A percentile compares a stretch with the other conserved stretches of the same genome.
Evolutionary conservation across 2,888 invertebrate genomes (phyloP).

Genomic region (Agonum fuliginosum): DNA sequence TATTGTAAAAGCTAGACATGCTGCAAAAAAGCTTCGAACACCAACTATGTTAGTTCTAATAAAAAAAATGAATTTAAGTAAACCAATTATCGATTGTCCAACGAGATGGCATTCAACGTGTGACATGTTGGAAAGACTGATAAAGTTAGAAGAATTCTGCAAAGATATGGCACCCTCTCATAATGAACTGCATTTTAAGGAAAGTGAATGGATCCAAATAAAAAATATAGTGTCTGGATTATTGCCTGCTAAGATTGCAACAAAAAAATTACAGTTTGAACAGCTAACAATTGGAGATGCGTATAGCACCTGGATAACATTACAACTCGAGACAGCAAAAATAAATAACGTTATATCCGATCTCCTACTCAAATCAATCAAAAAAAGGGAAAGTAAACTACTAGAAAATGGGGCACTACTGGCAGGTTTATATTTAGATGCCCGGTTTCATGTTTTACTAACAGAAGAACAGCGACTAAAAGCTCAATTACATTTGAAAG

Average conservation of each 20-base stretch:
- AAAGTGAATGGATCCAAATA: background rate
- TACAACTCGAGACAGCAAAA: background rate
- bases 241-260: slow-evolving; percentile 9
- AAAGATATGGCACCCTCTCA: slow-evolving; percentile 4
- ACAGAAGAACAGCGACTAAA: background rate
- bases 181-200: background rate
- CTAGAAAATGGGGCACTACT: slow-evolving; percentile 14
- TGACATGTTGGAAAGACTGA: slow-evolving; percentile 47
- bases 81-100: slow-evolving; percentile 46
- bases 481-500: slow-evolving; percentile 23
- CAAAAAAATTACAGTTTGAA: background rate
- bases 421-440: slow-evolving; percentile 23
- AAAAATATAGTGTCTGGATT: background rate
- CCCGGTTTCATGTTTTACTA: slow-evolving; percentile 15
- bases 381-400: slow-evolving; percentile 15
- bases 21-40: slow-evolving; percentile 37
- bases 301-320: background rate
- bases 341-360: slow-evolving; percentile 21
- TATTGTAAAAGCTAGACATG: background rate
- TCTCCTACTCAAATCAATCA: slow-evolving; percentile 19
- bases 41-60: slow-evolving; percentile 20
- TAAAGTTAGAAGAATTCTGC: slow-evolving; percentile 41
- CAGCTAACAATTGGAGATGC: slow-evolving; percentile 1
- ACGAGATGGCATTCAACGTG: slow-evolving; percentile 50
- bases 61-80: slow-evolving; percentile 10